Base-by-base conservation (phyloP, 2,888 invertebrate species). In the Plagiodera versicolora region DNA sequence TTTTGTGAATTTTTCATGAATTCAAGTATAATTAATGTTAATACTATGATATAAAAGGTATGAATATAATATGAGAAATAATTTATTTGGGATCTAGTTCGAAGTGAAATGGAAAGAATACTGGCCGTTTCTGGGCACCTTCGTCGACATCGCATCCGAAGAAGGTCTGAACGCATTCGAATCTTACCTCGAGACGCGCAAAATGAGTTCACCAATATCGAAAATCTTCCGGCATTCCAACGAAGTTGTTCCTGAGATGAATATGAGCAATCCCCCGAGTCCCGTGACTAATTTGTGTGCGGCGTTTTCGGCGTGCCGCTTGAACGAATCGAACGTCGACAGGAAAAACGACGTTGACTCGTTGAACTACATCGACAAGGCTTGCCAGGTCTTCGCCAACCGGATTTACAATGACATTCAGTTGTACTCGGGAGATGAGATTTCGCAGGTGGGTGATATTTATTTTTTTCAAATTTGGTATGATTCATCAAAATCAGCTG, bases 71-170 rank as follows among this genome's bases (percentile, higher is more conserved):
- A n/a, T n/a, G n/a, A n/a, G n/a, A n/a, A n/a, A n/a, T n/a, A n/a
- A 32, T 10, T 32, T 9, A 32, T 9, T 4, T 10, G 2, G 8
- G 32, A 11, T 32, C 8, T 11, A 32, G 77, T 85, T 87, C 77
- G 84, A 89, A 56, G 84, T 93, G 0, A 85, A 86, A 9, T 97
- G 96, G 96, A 89, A 87, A 63, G 97, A 98, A 75, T 93, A 93
- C 80, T 98, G 97, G 97, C 89, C 90, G 5, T 97, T 97, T 77
- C 81, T 97, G 11, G 89, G 90, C 69, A 85, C 86, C 1, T 95
- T 92, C 78, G 84, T 90, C 0, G 91, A 98, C 78, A 83, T 98
- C 5, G 80, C 89, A 0, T 85, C 89, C 0, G 75, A 81, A 0
- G 88, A 90, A 57, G 97, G 96, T 0, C 82, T 97, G 8, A 73